Percentiles rank a stretch among this genome's conserved stretches.
These are phyloP conservation scores for Sinosuthora webbiana DNA, from an alignment of 2,113 vertebrate species.

Conservation along the genomic window DNA sequence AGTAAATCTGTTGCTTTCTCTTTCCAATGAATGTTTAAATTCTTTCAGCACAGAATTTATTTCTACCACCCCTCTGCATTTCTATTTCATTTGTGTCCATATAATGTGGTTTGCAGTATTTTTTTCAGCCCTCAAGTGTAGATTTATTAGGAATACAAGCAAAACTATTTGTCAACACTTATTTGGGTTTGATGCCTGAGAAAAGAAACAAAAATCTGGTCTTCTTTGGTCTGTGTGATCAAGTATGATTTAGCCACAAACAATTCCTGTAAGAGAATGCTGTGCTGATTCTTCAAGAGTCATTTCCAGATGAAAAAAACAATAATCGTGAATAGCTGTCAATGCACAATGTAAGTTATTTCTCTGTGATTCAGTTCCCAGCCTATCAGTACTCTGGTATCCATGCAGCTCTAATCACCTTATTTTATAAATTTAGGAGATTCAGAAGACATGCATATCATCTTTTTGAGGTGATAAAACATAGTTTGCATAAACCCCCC, in stretches of 20 bases:
- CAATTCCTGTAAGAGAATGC: not conserved
- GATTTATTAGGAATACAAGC: not conserved
- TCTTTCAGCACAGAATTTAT: not conserved
- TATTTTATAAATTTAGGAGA: not conserved
- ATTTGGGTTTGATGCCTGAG: not conserved
- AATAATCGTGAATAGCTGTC: not conserved
- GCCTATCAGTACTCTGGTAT: not conserved
- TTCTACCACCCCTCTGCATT: not conserved
- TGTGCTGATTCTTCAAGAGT: not conserved
- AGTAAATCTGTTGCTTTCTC: not conserved
- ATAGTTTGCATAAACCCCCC: not conserved
- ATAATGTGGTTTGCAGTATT: not conserved
- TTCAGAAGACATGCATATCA: not conserved
- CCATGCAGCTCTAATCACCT: not conserved
- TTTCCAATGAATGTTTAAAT: not conserved
- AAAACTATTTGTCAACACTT: not conserved
- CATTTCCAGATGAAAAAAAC: not conserved
- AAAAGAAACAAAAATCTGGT: not conserved
- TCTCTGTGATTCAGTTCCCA: not conserved
- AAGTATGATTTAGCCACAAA: not conserved
- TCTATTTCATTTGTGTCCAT: not conserved
- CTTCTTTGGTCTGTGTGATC: not conserved
- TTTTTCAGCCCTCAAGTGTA: not conserved
- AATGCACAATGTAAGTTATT: not conserved
- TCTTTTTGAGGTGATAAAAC: not conserved